phyloP scores from a whole-genome alignment of 1,140 invertebrate genomes.

The Drosophila grimshawi region DNA sequence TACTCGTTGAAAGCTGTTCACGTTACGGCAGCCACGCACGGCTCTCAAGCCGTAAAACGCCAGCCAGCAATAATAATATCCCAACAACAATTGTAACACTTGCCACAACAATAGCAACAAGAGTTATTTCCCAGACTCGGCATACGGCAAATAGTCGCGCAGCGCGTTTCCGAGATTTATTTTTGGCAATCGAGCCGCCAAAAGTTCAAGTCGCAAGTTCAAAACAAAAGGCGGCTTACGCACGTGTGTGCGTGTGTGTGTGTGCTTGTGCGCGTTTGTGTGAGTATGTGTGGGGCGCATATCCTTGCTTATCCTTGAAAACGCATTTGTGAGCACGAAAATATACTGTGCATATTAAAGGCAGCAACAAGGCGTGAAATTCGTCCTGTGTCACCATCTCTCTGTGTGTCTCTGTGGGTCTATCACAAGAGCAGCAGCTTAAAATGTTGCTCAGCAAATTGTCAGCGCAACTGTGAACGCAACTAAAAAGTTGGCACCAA shows the following conservation, averaged over 20 bases:
- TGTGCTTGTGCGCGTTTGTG: slow-evolving; percentile 11
- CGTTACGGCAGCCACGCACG: slow-evolving; percentile 62
- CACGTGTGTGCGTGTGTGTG: slow-evolving; percentile 12
- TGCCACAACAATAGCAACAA: slow-evolving; percentile 41
- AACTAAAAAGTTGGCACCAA: slow-evolving; percentile 44
- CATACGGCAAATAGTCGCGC: slow-evolving; percentile 18
- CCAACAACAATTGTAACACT: slow-evolving; percentile 29
- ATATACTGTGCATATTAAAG: slow-evolving; percentile 41
- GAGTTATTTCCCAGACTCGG: neutral
- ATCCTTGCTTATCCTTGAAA: slow-evolving; percentile 51
- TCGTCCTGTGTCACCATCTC: neutral
- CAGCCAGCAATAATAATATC: slow-evolving; percentile 30
- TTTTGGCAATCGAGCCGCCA: slow-evolving; percentile 33
- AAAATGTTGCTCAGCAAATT: slow-evolving; percentile 36
- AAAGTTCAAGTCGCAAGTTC: slow-evolving; percentile 42
- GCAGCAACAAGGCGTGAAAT: slow-evolving; percentile 49
- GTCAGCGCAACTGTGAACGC: slow-evolving; percentile 42
- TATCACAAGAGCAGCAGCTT: slow-evolving; percentile 4
- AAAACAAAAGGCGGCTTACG: slow-evolving; percentile 32
- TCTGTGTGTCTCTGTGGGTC: slow-evolving; percentile 9
- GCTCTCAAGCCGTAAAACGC: slow-evolving; percentile 11
- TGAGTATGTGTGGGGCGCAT: slow-evolving; percentile 21
- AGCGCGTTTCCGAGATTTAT: slow-evolving; percentile 15
- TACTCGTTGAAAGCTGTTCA: slow-evolving; percentile 79
- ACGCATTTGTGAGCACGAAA: slow-evolving; percentile 41